Evolutionary conservation across 2,113 vertebrate genomes (phyloP).

Genomic region (Tympanuchus pallidicinctus): DNA sequence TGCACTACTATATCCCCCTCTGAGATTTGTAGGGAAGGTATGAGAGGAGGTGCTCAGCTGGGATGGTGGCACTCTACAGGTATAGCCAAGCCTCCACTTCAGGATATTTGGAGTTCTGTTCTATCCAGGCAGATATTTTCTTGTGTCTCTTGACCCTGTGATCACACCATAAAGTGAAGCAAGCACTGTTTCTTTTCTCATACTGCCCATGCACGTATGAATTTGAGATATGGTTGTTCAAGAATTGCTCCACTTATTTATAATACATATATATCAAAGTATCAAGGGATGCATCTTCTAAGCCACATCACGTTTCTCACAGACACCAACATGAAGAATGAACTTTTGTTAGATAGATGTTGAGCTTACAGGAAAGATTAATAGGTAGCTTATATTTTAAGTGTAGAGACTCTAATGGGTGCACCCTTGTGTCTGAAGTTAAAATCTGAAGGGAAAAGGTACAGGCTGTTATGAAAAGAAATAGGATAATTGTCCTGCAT

Average conservation of each 20-base stretch:
- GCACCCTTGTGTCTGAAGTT: neutral
- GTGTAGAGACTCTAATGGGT: neutral
- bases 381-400: neutral
- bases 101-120: neutral
- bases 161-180: fast-evolving
- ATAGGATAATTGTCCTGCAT: neutral
- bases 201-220: neutral
- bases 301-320: fast-evolving
- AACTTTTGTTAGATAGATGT: neutral
- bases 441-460: neutral
- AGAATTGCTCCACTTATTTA: neutral
- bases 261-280: neutral
- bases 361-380: neutral
- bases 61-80: neutral
- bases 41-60: neutral
- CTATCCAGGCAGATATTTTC: fast-evolving
- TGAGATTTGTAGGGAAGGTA: neutral
- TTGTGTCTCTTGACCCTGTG: neutral
- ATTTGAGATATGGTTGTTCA: neutral
- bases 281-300: neutral
- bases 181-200: neutral
- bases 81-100: neutral
- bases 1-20: neutral
- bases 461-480: neutral
- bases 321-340: neutral